Conservation (phyloP, 2,113 vertebrate genomes). For the Neolamprologus kungweensis region DNA sequence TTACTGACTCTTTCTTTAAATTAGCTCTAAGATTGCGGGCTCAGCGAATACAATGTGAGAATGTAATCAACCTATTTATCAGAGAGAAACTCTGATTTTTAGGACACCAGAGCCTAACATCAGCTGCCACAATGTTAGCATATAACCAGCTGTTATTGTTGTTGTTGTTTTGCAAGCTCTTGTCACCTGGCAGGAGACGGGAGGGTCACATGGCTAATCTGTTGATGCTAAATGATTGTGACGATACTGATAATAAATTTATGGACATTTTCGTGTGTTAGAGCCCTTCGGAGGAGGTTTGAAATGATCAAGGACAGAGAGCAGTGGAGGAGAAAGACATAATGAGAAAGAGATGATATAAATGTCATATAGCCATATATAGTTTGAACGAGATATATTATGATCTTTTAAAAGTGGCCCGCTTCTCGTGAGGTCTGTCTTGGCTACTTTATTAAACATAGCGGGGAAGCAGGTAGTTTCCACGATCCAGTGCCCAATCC, state of each 20-base stretch:
- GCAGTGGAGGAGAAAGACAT: not conserved
- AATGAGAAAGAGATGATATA: not conserved
- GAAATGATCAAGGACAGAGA: not conserved
- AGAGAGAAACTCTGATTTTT: not conserved
- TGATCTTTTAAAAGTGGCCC: not conserved
- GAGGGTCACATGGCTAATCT: not conserved
- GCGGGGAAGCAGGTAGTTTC: not conserved
- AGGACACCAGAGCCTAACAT: not conserved
- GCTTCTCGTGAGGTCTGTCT: not conserved
- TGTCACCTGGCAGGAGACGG: not conserved
- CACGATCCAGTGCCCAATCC: rapidly evolving
- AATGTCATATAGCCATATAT: not conserved
- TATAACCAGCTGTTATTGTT: not conserved
- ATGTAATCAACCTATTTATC: not conserved
- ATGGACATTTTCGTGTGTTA: not conserved
- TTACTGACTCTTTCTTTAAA: not conserved
- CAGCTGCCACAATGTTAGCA: not conserved
- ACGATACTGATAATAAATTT: not conserved
- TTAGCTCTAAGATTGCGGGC: not conserved
- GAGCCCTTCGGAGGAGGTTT: not conserved
- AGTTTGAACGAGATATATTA: not conserved
- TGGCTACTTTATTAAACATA: not conserved
- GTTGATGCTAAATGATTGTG: not conserved
- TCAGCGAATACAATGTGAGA: not conserved
- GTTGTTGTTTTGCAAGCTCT: not conserved